A percentile compares a stretch with the other conserved stretches of the same genome.
Conservation (phyloP, 2,888 invertebrate species). For the Keiferia lycopersicella region DNA sequence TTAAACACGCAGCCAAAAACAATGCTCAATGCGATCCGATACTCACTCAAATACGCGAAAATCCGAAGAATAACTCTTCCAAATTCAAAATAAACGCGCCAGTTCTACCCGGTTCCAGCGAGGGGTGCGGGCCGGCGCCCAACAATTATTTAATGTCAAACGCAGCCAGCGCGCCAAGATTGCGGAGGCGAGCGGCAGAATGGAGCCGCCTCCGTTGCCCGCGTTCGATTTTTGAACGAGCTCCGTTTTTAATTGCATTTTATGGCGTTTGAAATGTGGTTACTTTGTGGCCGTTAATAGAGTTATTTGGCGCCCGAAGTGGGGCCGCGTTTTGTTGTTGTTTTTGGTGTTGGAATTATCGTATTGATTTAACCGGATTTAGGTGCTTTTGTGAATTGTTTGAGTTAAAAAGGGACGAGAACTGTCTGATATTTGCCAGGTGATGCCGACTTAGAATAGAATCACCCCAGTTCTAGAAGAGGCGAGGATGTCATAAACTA, state of each 20-base stretch:
- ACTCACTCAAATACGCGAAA: not conserved
- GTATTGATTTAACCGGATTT: not conserved
- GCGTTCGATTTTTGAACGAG: conserved; percentile 30
- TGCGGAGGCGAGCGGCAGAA: conserved; percentile 43
- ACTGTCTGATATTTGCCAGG: no score
- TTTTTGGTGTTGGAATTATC: not conserved
- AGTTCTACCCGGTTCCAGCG: conserved; percentile 3
- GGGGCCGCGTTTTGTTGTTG: not conserved
- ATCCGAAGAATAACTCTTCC: conserved; percentile 10
- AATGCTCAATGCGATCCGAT: not conserved
- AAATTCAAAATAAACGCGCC: conserved; percentile 19
- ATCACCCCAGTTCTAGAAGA: no score
- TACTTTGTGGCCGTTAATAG: conserved; percentile 15
- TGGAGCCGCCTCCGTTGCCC: conserved; percentile 42
- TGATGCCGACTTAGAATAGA: no score
- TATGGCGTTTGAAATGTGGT: conserved; percentile 17
- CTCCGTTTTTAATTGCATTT: conserved; percentile 21
- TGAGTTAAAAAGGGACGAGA: no score
- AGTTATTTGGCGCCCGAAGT: conserved; percentile 16
- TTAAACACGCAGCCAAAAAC: not conserved
- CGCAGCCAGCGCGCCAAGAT: conserved; percentile 60
- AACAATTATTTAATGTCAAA: conserved; percentile 73
- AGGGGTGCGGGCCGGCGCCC: conserved; percentile 41
- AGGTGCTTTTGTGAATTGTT: no score
- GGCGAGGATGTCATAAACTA: no score